Percentiles rank a stretch among this genome's conserved stretches.
phyloP scores from a whole-genome alignment of 2,797 vertebrate genomes.

The Megaceryle alcyon region DNA sequence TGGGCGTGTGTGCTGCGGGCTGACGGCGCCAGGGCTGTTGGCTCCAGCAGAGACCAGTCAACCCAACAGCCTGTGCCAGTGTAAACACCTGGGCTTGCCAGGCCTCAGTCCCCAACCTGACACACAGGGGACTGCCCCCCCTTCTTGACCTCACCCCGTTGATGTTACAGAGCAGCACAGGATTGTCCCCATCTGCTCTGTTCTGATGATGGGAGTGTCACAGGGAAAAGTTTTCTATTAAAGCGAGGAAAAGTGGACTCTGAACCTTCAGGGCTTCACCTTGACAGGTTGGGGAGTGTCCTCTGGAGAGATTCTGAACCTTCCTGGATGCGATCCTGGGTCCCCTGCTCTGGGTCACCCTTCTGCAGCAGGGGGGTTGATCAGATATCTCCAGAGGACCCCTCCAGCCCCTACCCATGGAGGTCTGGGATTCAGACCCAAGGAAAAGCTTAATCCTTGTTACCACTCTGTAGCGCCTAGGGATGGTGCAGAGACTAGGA shows the following conservation, averaged over 20 bases:
- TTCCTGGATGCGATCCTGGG: background rate
- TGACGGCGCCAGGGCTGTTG: background rate
- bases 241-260: background rate
- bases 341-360: background rate
- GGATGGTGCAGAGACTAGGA: background rate
- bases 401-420: background rate
- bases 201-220: background rate
- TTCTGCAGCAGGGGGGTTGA: background rate
- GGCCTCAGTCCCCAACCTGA: fast-evolving
- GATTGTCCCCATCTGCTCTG: background rate
- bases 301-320: background rate
- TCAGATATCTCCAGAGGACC: background rate
- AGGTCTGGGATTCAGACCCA: background rate
- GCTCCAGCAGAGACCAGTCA: fast-evolving
- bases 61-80: background rate
- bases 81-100: background rate
- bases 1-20: fast-evolving
- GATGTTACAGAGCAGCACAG: background rate
- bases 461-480: background rate
- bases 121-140: background rate
- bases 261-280: background rate
- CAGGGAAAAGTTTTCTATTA: background rate
- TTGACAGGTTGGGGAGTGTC: background rate
- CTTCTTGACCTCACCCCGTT: background rate
- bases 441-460: background rate